Evolutionary conservation across 2,113 vertebrate genomes (phyloP).

Genomic region (Passer domesticus): DNA sequence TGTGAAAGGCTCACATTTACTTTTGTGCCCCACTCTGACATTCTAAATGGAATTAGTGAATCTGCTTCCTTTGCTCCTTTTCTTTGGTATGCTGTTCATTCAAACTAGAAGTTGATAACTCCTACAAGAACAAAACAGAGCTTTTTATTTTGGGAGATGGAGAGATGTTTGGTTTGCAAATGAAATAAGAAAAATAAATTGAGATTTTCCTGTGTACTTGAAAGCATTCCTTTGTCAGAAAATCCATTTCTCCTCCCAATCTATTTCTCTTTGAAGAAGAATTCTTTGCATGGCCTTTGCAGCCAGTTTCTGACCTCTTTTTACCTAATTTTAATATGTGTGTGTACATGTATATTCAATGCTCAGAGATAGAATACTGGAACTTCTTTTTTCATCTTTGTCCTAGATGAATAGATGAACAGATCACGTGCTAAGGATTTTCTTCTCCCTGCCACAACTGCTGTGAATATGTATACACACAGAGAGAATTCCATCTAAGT

Average conservation of each 20-base stretch:
- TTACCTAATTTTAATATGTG: not conserved
- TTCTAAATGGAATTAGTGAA: not conserved
- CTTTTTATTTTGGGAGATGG: not conserved
- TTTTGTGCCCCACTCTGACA: not conserved
- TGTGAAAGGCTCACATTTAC: not conserved
- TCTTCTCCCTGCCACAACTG: not conserved
- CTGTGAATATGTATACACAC: not conserved
- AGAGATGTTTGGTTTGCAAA: conserved; percentile 4
- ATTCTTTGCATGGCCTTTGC: conserved; percentile 17
- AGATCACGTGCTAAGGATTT: not conserved
- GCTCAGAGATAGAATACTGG: not conserved
- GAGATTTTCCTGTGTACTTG: not conserved
- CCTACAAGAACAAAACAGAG: not conserved
- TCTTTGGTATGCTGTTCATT: not conserved
- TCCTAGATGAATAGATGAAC: not conserved
- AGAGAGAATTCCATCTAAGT: not conserved
- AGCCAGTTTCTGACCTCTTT: conserved; percentile 11
- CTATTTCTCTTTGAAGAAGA: conserved; percentile 13
- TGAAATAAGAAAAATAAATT: not conserved
- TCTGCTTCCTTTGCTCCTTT: not conserved
- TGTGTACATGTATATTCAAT: conserved; percentile 58
- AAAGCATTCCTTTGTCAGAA: conserved; percentile 10
- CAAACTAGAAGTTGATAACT: not conserved
- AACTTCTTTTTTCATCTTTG: not conserved
- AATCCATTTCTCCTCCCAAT: conserved; percentile 22